phyloP scores from a whole-genome alignment of 2,113 vertebrate genomes.

The Poicephalus meyeri region DNA sequence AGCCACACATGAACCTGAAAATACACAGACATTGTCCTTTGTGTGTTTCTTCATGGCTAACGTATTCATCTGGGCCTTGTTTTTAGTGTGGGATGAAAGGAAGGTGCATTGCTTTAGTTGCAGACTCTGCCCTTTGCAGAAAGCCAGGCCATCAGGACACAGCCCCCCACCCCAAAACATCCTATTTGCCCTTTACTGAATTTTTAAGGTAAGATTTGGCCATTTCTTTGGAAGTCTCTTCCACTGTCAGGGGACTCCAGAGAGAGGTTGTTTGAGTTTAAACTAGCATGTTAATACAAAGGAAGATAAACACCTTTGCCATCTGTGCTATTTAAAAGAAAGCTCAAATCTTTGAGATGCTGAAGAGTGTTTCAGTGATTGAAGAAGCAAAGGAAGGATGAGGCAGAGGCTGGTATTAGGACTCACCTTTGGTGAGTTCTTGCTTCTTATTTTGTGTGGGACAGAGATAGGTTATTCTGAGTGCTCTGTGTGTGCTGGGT shows the following conservation, averaged over 20 bases:
- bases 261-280: neutral
- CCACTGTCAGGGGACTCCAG: neutral
- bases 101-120: neutral
- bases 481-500: fast-evolving
- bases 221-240: neutral
- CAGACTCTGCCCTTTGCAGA: neutral
- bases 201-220: neutral
- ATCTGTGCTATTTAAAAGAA: neutral
- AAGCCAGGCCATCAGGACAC: neutral
- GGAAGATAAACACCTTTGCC: neutral
- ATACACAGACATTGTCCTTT: neutral
- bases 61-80: neutral
- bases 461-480: neutral
- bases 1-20: conserved; percentile 13
- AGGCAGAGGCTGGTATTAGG: neutral
- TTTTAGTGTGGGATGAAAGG: neutral
- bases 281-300: neutral
- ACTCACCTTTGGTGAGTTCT: neutral
- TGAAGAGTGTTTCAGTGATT: neutral
- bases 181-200: neutral
- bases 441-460: neutral
- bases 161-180: neutral
- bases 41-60: neutral
- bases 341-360: neutral
- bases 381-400: neutral